phyloP scores from a whole-genome alignment of 1,140 invertebrate species.

The Drosophila pallidifrons region DNA sequence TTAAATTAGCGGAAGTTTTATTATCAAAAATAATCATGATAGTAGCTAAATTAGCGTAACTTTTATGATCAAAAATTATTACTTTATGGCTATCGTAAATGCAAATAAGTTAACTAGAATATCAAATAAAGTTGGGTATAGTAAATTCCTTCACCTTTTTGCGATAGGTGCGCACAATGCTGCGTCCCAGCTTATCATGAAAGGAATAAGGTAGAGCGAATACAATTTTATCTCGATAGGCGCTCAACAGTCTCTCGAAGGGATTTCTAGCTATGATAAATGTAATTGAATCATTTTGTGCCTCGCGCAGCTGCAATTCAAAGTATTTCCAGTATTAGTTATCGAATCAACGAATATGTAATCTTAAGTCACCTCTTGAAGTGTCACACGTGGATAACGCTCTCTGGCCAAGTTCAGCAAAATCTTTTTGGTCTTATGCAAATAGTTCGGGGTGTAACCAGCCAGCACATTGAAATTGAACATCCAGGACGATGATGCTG shows the following conservation, averaged over 20 bases:
- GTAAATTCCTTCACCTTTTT: slow-evolving; percentile 81
- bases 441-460: slow-evolving; percentile 91
- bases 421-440: slow-evolving; percentile 91
- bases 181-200: slow-evolving; percentile 91
- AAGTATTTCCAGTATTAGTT: neutral
- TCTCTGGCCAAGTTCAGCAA: slow-evolving; percentile 91
- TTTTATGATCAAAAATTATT: too few relatives aligned
- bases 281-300: slow-evolving; percentile 88
- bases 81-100: too few relatives aligned
- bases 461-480: slow-evolving; percentile 94
- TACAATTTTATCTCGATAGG: slow-evolving; percentile 95
- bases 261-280: slow-evolving; percentile 96
- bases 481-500: slow-evolving; percentile 95
- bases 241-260: slow-evolving; percentile 94
- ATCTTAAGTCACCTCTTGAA: slow-evolving; percentile 85
- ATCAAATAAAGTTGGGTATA: neutral
- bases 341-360: slow-evolving; percentile 85
- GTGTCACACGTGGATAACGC: slow-evolving; percentile 90
- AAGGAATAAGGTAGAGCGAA: slow-evolving; percentile 92
- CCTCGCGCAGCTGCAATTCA: slow-evolving; percentile 71
- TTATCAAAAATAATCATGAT: too few relatives aligned
- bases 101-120: neutral
- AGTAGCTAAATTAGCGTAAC: too few relatives aligned
- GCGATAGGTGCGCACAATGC: slow-evolving; percentile 91
- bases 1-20: neutral